A percentile compares a stretch with the other conserved stretches of the same genome.
These are phyloP conservation scores for Vombatus ursinus DNA, from an alignment of 2,113 vertebrate species.

Conservation along the genomic window DNA sequence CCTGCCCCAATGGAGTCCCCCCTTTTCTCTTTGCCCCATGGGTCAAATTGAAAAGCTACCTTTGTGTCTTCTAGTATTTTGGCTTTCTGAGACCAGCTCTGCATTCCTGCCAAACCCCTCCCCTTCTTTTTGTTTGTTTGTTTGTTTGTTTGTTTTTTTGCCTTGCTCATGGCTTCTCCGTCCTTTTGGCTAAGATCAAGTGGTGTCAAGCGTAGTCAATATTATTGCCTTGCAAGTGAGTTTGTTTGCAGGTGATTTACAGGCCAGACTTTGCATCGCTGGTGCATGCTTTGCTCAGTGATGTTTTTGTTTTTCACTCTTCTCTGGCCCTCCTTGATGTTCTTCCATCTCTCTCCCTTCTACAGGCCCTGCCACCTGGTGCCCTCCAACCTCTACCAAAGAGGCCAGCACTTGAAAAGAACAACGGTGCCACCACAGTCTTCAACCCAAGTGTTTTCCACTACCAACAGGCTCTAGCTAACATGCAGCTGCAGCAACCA, in stretches of 20 bases:
- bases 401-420: slow-evolving; percentile 95
- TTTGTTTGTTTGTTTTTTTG: not conserved
- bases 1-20: slow-evolving; percentile 35
- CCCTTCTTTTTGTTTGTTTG: slow-evolving; percentile 11
- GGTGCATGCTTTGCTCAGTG: slow-evolving; percentile 66
- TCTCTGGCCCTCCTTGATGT: slow-evolving; percentile 51
- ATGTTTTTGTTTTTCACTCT: slow-evolving; percentile 22
- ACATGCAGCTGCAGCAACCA: slow-evolving; percentile 96
- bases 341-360: slow-evolving; percentile 80
- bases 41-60: slow-evolving; percentile 48
- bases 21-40: slow-evolving; percentile 29
- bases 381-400: slow-evolving; percentile 94
- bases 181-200: slow-evolving; percentile 10
- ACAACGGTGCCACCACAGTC: slow-evolving; percentile 91
- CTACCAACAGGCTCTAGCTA: slow-evolving; percentile 98
- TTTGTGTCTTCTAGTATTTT: not conserved
- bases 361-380: slow-evolving; percentile 88
- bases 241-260: slow-evolving; percentile 68
- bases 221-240: slow-evolving; percentile 33
- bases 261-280: slow-evolving; percentile 53
- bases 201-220: not conserved
- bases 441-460: slow-evolving; percentile 97
- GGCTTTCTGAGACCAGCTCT: slow-evolving; percentile 48
- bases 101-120: slow-evolving; percentile 39
- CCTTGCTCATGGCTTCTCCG: not conserved